A percentile compares a stretch with the other conserved stretches of the same genome.
Conservation (phyloP, 2,888 invertebrate genomes). For the Spisula solida region DNA sequence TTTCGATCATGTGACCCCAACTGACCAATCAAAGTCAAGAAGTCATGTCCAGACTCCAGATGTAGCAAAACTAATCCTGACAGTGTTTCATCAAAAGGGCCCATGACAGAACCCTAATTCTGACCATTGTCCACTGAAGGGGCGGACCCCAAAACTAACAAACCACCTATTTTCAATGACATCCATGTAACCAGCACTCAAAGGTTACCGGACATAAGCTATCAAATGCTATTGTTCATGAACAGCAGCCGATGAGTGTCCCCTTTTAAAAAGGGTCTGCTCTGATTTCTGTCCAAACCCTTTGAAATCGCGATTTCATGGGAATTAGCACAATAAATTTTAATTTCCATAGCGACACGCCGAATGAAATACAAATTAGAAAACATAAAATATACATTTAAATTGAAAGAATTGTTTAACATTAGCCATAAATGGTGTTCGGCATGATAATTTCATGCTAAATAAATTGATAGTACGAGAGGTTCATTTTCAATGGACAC, state of each 20-base stretch:
- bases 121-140: conserved; percentile 66
- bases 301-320: conserved; percentile 57
- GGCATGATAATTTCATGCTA: conserved; percentile 66
- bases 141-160: conserved; percentile 50
- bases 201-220: conserved; percentile 70
- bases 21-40: conserved; percentile 20
- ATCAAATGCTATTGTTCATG: conserved; percentile 54
- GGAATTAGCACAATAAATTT: conserved; percentile 70
- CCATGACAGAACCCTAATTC: conserved; percentile 55
- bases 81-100: conserved; percentile 44
- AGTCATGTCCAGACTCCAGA: conserved; percentile 45
- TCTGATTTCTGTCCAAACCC: conserved; percentile 55
- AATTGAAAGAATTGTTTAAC: conserved; percentile 55
- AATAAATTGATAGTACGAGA: conserved; percentile 59
- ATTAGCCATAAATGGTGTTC: conserved; percentile 68
- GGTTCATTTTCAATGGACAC: conserved; percentile 46
- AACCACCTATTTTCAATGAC: conserved; percentile 71
- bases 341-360: conserved; percentile 49
- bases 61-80: conserved; percentile 48
- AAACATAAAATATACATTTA: conserved; percentile 73
- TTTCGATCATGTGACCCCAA: conserved; percentile 34
- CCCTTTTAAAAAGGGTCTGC: conserved; percentile 54
- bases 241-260: conserved; percentile 53
- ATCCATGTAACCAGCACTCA: conserved; percentile 65
- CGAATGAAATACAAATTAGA: conserved; percentile 66